A percentile compares a stretch with the other conserved stretches of the same genome.
Evolutionary conservation across 2,797 vertebrate genomes (phyloP).

Genomic region (Alauda arvensis): DNA sequence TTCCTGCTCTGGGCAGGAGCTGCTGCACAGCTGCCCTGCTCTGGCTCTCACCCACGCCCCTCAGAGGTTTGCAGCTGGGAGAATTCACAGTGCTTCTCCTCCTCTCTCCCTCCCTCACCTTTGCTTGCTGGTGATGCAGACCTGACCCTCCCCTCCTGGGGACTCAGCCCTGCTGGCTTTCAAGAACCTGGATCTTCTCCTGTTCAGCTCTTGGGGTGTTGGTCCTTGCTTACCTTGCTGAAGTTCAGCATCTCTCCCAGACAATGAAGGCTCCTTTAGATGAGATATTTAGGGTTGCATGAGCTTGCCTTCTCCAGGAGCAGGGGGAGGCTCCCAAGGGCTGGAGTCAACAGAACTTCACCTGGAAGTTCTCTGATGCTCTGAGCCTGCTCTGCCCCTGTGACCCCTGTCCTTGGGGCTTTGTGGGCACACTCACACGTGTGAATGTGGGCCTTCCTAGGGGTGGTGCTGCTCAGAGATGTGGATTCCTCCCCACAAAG

Average conservation of each 20-base stretch:
- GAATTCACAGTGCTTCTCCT: not conserved
- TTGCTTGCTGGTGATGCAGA: accelerated
- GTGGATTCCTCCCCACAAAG: not conserved
- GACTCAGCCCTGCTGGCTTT: not conserved
- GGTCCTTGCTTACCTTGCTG: not conserved
- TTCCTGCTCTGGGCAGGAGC: not conserved
- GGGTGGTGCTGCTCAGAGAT: not conserved
- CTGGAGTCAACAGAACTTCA: not conserved
- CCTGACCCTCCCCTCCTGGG: not conserved
- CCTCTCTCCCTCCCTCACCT: not conserved
- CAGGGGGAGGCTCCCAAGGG: not conserved
- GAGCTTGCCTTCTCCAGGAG: not conserved
- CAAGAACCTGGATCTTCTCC: not conserved
- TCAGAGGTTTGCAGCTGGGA: not conserved
- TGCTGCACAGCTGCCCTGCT: not conserved
- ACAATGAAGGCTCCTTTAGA: not conserved
- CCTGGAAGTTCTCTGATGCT: not conserved
- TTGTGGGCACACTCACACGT: not conserved
- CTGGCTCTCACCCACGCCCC: not conserved
- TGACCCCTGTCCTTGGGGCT: not conserved
- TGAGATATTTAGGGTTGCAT: not conserved
- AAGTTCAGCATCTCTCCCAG: not conserved
- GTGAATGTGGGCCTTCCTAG: not conserved
- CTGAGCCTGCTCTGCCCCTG: not conserved
- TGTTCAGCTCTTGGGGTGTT: not conserved